A percentile compares a stretch with the other conserved stretches of the same genome.
These are phyloP conservation scores for Sminthopsis crassicaudata DNA, from an alignment of 2,113 vertebrate species.

Conservation along the genomic window DNA sequence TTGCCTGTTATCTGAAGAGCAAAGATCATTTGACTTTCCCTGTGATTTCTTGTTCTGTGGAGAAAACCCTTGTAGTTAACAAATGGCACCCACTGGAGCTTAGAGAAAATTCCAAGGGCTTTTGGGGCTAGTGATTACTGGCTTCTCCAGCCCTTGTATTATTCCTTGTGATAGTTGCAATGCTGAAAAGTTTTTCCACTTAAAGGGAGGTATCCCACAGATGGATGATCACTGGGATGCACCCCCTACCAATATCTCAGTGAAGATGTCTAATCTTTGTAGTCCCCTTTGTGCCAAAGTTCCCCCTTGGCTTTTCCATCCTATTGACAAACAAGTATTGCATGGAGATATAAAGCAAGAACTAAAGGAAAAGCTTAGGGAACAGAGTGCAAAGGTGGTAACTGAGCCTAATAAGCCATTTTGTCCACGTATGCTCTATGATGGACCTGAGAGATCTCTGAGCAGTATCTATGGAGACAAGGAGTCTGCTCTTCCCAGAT, in stretches of 20 bases:
- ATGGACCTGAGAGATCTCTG: slow-evolving; percentile 63
- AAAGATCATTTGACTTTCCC: neutral
- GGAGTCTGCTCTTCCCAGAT: neutral
- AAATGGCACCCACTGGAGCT: neutral
- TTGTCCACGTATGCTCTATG: slow-evolving; percentile 80
- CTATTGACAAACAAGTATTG: slow-evolving; percentile 83
- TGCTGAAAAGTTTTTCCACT: slow-evolving; percentile 88
- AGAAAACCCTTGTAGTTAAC: slow-evolving; percentile 24
- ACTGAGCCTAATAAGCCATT: slow-evolving; percentile 85
- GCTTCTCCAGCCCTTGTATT: slow-evolving; percentile 75
- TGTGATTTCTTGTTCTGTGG: neutral
- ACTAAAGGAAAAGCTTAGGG: slow-evolving; percentile 89
- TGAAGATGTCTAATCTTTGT: slow-evolving; percentile 59
- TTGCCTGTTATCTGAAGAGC: neutral
- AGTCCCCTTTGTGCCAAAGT: slow-evolving; percentile 80
- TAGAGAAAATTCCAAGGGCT: neutral
- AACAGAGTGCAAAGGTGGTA: slow-evolving; percentile 86
- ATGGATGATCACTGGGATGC: slow-evolving; percentile 83
- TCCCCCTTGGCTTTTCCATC: slow-evolving; percentile 87
- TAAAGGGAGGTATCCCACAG: slow-evolving; percentile 85
- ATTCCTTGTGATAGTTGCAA: slow-evolving; percentile 86
- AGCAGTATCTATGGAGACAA: slow-evolving; percentile 58
- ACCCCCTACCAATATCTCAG: slow-evolving; percentile 70
- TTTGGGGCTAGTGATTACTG: neutral
- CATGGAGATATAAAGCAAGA: slow-evolving; percentile 83